phyloP scores from a whole-genome alignment of 2,888 invertebrate genomes.

The Myathropa florea region DNA sequence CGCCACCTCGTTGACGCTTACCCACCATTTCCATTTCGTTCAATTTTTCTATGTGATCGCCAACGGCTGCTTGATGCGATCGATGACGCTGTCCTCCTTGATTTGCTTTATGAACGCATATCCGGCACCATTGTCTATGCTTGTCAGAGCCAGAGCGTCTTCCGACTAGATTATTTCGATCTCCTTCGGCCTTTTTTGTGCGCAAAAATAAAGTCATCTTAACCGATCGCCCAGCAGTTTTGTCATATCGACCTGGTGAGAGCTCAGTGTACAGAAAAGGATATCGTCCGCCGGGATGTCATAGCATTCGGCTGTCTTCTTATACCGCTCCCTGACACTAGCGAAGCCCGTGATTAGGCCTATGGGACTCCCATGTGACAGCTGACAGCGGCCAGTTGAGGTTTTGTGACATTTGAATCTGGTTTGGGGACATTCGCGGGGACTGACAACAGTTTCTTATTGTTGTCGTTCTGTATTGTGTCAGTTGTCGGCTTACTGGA shows the following conservation, averaged over 20 bases:
- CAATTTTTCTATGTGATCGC: slow-evolving; percentile 98
- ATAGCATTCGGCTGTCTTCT: slow-evolving; percentile 96
- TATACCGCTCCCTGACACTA: slow-evolving; percentile 96
- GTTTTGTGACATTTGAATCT: slow-evolving; percentile 80
- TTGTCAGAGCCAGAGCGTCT: slow-evolving; percentile 97
- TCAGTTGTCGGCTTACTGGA: slow-evolving; percentile 71
- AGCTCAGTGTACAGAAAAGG: slow-evolving; percentile 97
- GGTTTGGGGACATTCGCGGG: slow-evolving; percentile 46
- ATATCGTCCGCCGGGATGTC: slow-evolving; percentile 90
- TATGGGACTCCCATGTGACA: slow-evolving; percentile 98
- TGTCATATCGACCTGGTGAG: slow-evolving; percentile 98
- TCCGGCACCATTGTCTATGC: slow-evolving; percentile 98
- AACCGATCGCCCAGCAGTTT: slow-evolving; percentile 96
- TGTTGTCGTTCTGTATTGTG: slow-evolving; percentile 62
- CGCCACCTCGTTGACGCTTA: slow-evolving; percentile 97
- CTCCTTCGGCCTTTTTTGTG: slow-evolving; percentile 98
- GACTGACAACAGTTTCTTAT: slow-evolving; percentile 67
- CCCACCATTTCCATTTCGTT: slow-evolving; percentile 91
- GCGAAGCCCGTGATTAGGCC: slow-evolving; percentile 96
- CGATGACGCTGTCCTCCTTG: slow-evolving; percentile 95
- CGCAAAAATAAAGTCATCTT: slow-evolving; percentile 99
- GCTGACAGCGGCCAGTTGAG: slow-evolving; percentile 95
- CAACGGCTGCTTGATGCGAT: slow-evolving; percentile 90
- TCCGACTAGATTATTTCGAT: slow-evolving; percentile 96
- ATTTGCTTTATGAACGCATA: slow-evolving; percentile 98